Conservation (phyloP, 2,888 invertebrate species). For the Rhagophthalmus giganteus region DNA sequence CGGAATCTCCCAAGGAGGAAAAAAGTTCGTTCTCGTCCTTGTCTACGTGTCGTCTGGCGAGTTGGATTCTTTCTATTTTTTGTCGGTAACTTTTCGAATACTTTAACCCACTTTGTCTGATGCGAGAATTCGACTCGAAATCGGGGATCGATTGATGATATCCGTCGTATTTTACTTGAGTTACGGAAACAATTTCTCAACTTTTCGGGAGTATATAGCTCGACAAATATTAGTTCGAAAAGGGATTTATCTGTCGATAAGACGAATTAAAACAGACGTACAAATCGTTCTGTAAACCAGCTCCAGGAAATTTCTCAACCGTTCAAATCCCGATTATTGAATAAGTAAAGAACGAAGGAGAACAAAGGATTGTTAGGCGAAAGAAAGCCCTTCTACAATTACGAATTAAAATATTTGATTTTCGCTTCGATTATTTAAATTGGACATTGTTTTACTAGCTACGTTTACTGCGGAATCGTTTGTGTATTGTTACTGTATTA, state of each 20-base stretch:
- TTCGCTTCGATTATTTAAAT: slow-evolving; percentile 35
- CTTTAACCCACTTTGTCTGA: slow-evolving; percentile 28
- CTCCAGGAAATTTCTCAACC: slow-evolving; percentile 35
- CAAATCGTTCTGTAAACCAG: slow-evolving; percentile 40
- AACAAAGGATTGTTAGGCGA: slow-evolving; percentile 31
- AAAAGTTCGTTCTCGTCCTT: slow-evolving; percentile 18
- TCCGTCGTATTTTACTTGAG: slow-evolving; percentile 10
- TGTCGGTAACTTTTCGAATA: slow-evolving; percentile 21
- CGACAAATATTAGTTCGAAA: slow-evolving; percentile 28
- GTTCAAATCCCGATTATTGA: slow-evolving; percentile 40
- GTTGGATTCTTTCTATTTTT: slow-evolving; percentile 16
- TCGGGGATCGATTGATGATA: background rate
- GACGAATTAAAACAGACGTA: slow-evolving; percentile 40
- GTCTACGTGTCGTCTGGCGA: slow-evolving; percentile 18
- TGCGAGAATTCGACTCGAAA: background rate
- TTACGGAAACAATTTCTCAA: slow-evolving; percentile 14
- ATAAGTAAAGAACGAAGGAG: slow-evolving; percentile 38
- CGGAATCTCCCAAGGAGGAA: slow-evolving; percentile 22
- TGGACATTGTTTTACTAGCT: slow-evolving; percentile 11
- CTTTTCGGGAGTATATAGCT: slow-evolving; percentile 6
- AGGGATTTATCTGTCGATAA: slow-evolving; percentile 35
- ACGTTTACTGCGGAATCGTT: no score
- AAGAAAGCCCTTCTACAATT: slow-evolving; percentile 37
- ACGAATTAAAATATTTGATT: slow-evolving; percentile 41
- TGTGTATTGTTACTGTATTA: slow-evolving; percentile 3